These are phyloP conservation scores for Dasypolia templi DNA, from an alignment of 2,888 invertebrate species.

Conservation along the genomic window DNA sequence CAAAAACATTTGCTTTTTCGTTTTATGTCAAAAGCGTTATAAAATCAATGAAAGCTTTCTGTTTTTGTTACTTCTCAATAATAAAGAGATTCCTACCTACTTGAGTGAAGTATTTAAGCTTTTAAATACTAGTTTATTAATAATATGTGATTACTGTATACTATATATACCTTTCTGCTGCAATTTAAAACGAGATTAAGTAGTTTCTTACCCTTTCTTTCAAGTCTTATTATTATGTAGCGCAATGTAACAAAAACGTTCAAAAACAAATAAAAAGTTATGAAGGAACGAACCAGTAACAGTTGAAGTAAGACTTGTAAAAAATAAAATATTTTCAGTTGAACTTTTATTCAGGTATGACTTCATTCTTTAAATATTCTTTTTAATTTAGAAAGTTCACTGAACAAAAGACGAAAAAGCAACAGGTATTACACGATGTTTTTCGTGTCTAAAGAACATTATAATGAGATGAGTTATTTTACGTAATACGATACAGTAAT, in stretches of 20 bases:
- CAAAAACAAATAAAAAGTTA: conserved; percentile 41
- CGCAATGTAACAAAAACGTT: conserved; percentile 34
- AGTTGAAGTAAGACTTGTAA: conserved; percentile 34
- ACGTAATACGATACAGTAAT: conserved; percentile 30
- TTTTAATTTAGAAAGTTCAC: conserved; percentile 46
- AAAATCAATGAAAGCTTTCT: neutral
- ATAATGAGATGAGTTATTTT: conserved; percentile 32
- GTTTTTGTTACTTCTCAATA: neutral
- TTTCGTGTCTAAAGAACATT: conserved; percentile 38
- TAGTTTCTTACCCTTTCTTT: conserved; percentile 1
- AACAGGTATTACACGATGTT: conserved; percentile 40
- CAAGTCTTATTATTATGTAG: conserved; percentile 27
- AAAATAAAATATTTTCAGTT: conserved; percentile 43
- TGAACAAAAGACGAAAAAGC: conserved; percentile 26
- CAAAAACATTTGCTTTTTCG: neutral
- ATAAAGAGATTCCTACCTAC: neutral
- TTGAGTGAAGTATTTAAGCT: neutral
- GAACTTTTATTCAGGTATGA: conserved; percentile 46
- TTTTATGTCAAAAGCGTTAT: conserved; percentile 1
- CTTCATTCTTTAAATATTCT: conserved; percentile 44
- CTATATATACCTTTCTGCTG: neutral
- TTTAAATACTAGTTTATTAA: neutral
- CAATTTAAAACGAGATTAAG: conserved; percentile 10
- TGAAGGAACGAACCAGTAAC: conserved; percentile 46
- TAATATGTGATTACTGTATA: neutral